Conservation (phyloP, 2,797 vertebrate genomes). For the Coreius guichenoti region DNA sequence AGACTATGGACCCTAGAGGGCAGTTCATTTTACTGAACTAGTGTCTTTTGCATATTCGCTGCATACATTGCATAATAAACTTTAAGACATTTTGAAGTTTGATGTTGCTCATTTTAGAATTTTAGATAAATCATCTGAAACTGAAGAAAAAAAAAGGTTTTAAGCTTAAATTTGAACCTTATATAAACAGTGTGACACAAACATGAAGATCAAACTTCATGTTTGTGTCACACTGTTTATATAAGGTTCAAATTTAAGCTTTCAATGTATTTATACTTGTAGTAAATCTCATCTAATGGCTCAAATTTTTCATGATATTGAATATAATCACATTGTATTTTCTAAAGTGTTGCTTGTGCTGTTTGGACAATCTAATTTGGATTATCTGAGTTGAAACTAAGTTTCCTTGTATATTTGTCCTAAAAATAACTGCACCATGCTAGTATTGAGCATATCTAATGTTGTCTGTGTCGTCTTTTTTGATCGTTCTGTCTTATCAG, state of each 20-base stretch:
- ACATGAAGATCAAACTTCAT: neutral
- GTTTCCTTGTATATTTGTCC: neutral
- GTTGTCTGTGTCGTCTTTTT: slow-evolving; percentile 17
- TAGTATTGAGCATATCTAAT: slow-evolving; percentile 52
- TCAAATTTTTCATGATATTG: neutral
- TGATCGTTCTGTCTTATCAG: slow-evolving; percentile 57
- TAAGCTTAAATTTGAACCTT: neutral
- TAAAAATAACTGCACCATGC: slow-evolving; percentile 52
- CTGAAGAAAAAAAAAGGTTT: neutral
- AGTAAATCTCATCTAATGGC: neutral
- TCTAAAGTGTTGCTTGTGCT: neutral
- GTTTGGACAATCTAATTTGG: neutral
- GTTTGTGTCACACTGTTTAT: neutral
- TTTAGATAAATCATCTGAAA: slow-evolving; percentile 16
- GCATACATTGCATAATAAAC: slow-evolving; percentile 48
- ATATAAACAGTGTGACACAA: neutral
- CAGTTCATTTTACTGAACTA: slow-evolving; percentile 53
- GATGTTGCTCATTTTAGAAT: slow-evolving; percentile 27
- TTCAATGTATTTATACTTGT: neutral
- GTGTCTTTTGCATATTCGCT: slow-evolving; percentile 50
- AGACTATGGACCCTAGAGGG: slow-evolving; percentile 36
- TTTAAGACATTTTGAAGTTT: slow-evolving; percentile 43
- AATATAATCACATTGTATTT: neutral
- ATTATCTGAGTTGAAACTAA: neutral
- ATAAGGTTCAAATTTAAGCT: neutral